Conservation (phyloP, 2,797 vertebrate genomes). For the Crotalus adamanteus region DNA sequence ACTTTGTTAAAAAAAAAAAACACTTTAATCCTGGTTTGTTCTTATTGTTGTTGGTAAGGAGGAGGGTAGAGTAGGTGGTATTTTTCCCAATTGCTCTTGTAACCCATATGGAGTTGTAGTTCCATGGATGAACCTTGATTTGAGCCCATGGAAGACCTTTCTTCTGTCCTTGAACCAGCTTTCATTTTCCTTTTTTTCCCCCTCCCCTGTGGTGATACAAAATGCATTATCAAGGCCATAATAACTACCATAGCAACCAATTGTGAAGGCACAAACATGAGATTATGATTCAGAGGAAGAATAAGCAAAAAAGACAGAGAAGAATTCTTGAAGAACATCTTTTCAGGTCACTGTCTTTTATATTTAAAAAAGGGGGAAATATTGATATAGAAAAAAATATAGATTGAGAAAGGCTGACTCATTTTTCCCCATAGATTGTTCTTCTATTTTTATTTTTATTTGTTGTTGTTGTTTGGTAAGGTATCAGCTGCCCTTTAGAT, state of each 20-base stretch:
- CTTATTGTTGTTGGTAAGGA: background rate
- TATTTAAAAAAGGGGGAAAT: slow-evolving; percentile 22
- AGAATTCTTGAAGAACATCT: slow-evolving; percentile 31
- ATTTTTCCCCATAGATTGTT: slow-evolving; percentile 9
- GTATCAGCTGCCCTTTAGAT: slow-evolving; percentile 21
- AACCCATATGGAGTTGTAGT: background rate
- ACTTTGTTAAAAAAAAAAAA: background rate
- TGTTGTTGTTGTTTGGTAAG: background rate
- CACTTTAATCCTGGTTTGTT: background rate
- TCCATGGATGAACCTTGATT: background rate
- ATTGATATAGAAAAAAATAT: slow-evolving; percentile 1
- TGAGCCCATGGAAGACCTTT: background rate
- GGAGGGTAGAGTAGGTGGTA: background rate
- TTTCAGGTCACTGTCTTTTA: slow-evolving; percentile 27
- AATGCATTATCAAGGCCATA: slow-evolving; percentile 29
- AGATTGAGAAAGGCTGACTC: background rate
- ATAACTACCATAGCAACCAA: slow-evolving; percentile 42
- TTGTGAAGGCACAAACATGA: slow-evolving; percentile 31
- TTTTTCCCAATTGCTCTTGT: slow-evolving; percentile 5
- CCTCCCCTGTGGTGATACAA: background rate
- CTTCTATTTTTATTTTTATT: background rate
- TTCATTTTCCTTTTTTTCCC: background rate
- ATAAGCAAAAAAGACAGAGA: slow-evolving; percentile 28
- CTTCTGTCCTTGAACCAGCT: slow-evolving; percentile 6
- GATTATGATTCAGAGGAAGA: slow-evolving; percentile 32